Evolutionary conservation across 2,888 invertebrate species (phyloP).

Genomic region (Calephelis perditalis): DNA sequence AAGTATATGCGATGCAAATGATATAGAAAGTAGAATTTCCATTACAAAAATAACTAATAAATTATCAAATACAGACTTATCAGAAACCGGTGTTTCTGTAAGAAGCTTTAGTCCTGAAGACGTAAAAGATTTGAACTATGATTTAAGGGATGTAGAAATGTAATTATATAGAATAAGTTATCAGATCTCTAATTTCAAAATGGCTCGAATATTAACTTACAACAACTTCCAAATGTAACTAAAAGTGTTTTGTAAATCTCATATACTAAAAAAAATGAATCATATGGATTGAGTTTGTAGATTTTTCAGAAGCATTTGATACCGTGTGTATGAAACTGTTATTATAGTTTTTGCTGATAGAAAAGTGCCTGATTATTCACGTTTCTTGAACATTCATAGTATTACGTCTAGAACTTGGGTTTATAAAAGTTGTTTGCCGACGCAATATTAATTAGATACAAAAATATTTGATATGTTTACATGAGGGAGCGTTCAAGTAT

Average conservation of each 20-base stretch:
- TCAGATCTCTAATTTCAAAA: conserved; percentile 10
- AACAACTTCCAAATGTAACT: background rate
- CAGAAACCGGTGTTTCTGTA: conserved; percentile 49
- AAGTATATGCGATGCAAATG: conserved; percentile 59
- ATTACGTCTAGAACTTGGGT: no score
- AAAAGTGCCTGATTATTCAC: conserved; percentile 2
- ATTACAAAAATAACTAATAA: conserved; percentile 74
- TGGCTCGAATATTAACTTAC: background rate
- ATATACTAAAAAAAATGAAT: no score
- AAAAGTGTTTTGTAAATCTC: no score
- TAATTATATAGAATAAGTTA: conserved; percentile 34
- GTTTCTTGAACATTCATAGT: background rate
- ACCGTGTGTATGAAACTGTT: conserved; percentile 1
- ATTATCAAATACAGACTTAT: conserved; percentile 58
- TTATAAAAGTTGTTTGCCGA: no score
- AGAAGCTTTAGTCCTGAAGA: conserved; percentile 67
- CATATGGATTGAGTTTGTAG: background rate
- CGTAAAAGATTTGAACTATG: conserved; percentile 61
- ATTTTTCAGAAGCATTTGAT: conserved; percentile 1
- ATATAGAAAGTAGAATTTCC: conserved; percentile 72
- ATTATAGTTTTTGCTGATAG: background rate
- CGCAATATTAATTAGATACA: no score
- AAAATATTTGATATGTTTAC: no score
- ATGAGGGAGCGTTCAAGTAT: no score
- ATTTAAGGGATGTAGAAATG: conserved; percentile 66